Conservation (phyloP, 2,888 invertebrate species). For the Alloplasta piceator region DNA sequence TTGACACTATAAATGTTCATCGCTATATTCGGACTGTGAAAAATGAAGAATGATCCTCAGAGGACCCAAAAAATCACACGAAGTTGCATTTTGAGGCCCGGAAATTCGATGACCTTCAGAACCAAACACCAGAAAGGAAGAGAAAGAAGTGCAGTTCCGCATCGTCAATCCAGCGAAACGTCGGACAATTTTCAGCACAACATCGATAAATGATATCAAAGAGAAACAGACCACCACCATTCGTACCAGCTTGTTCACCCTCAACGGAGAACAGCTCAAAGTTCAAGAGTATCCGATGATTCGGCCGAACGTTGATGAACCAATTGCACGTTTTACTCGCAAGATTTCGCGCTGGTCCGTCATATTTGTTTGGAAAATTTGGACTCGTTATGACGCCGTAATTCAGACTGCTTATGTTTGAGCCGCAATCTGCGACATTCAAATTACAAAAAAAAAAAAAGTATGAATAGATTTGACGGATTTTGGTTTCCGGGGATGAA, state of each 20-base stretch:
- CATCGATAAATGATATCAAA: neutral
- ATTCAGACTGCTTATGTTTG: constrained; percentile 93
- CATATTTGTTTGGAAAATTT: constrained; percentile 95
- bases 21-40: no score
- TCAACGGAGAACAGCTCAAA: constrained; percentile 97
- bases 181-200: neutral
- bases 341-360: constrained; percentile 90
- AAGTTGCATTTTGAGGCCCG: no score
- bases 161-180: no score
- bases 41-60: no score
- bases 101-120: no score
- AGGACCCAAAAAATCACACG: no score
- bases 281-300: constrained; percentile 94
- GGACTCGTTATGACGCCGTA: constrained; percentile 95
- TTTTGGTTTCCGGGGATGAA: no score
- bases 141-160: no score
- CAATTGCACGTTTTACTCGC: constrained; percentile 98
- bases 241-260: constrained; percentile 92
- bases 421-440: constrained; percentile 90
- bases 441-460: constrained; percentile 13
- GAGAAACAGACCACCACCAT: neutral
- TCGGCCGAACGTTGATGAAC: constrained; percentile 95
- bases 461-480: neutral
- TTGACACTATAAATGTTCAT: no score
- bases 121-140: no score